phyloP scores from a whole-genome alignment of 1,140 invertebrate species.

The Calephelis virginiensis region DNA sequence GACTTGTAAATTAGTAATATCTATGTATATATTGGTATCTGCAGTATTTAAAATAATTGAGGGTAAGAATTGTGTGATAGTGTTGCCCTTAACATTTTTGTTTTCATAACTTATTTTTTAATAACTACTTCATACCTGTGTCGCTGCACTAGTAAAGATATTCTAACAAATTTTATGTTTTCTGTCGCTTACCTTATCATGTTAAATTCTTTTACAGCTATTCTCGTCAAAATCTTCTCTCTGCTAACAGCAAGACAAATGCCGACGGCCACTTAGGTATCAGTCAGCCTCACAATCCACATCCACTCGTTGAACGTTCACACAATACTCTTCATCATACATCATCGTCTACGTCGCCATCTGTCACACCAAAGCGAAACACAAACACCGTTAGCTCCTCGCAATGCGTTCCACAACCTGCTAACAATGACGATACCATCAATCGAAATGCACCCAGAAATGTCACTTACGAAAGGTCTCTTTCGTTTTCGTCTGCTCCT shows the following conservation, averaged over 20 bases:
- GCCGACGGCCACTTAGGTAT: slow-evolving; percentile 69
- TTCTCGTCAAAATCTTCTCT: slow-evolving; percentile 90
- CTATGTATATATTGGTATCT: slow-evolving; percentile 33
- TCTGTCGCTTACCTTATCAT: slow-evolving; percentile 8
- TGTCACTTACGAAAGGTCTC: slow-evolving; percentile 58
- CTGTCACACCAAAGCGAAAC: slow-evolving; percentile 64
- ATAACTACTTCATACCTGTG: neutral
- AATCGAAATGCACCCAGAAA: slow-evolving; percentile 45
- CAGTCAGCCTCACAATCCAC: slow-evolving; percentile 52
- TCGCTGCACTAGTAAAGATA: neutral
- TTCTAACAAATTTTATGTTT: neutral
- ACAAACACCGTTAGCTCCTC: slow-evolving; percentile 39
- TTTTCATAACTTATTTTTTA: slow-evolving; percentile 17
- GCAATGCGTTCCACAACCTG: slow-evolving; percentile 41
- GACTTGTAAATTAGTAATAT: slow-evolving; percentile 40
- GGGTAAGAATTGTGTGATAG: slow-evolving; percentile 47
- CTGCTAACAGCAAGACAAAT: slow-evolving; percentile 83
- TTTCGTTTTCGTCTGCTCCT: slow-evolving; percentile 69
- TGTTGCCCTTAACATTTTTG: slow-evolving; percentile 30
- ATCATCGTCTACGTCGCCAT: slow-evolving; percentile 53
- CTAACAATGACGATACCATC: slow-evolving; percentile 37
- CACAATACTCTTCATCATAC: slow-evolving; percentile 72
- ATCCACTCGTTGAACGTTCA: slow-evolving; percentile 70
- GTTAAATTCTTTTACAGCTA: slow-evolving; percentile 81
- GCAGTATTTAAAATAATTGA: slow-evolving; percentile 33